phyloP scores from a whole-genome alignment of 2,888 invertebrate species.

The Acronicta alni region DNA sequence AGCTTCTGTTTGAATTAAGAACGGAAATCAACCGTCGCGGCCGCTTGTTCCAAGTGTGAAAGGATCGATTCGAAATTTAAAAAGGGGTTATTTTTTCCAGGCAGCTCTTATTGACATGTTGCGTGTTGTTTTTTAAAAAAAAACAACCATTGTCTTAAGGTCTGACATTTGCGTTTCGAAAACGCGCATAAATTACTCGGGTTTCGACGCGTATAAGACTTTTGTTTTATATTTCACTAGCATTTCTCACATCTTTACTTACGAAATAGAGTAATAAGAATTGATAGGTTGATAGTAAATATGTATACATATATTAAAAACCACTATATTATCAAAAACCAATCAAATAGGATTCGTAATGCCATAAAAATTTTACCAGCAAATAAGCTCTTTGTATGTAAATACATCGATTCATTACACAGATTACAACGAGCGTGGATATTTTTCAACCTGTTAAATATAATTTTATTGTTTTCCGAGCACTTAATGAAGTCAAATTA shows the following conservation, averaged over 20 bases:
- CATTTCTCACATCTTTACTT: slow-evolving; percentile 24
- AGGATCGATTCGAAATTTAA: slow-evolving; percentile 85
- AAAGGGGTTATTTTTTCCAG: slow-evolving; percentile 77
- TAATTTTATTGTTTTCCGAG: slow-evolving; percentile 82
- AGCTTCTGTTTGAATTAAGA: slow-evolving; percentile 85
- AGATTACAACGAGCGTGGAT: slow-evolving; percentile 36
- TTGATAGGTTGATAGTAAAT: slow-evolving; percentile 1
- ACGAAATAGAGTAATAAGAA: background rate
- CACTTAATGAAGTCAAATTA: slow-evolving; percentile 86
- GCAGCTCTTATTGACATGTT: slow-evolving; percentile 81
- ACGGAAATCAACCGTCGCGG: slow-evolving; percentile 88
- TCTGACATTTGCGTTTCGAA: slow-evolving; percentile 58
- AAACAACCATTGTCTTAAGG: slow-evolving; percentile 63
- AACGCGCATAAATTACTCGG: slow-evolving; percentile 54
- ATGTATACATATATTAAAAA: too few species aligned
- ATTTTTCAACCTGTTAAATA: slow-evolving; percentile 71
- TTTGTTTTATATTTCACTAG: slow-evolving; percentile 41
- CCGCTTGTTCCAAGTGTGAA: slow-evolving; percentile 87
- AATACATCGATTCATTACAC: slow-evolving; percentile 42
- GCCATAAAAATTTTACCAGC: slow-evolving; percentile 19
- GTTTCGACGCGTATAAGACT: slow-evolving; percentile 39
- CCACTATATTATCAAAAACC: too few species aligned
- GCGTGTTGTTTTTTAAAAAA: slow-evolving; percentile 72
- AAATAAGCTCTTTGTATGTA: slow-evolving; percentile 46
- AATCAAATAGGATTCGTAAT: slow-evolving; percentile 1